These are phyloP conservation scores for Cyanistes caeruleus DNA, from an alignment of 2,113 vertebrate genomes.

Conservation along the genomic window DNA sequence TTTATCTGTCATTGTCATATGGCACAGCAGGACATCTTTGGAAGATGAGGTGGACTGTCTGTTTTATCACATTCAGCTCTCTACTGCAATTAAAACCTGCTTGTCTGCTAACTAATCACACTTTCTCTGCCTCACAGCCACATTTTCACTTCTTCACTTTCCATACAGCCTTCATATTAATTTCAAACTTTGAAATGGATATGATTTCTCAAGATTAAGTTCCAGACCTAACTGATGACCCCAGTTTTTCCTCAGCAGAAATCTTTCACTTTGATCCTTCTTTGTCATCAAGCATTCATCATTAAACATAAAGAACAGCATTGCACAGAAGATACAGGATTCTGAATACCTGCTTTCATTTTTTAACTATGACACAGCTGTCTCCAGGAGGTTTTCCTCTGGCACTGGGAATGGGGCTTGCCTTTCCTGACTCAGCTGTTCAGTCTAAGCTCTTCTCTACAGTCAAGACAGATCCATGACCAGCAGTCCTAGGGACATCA, in stretches of 20 bases:
- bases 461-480: neutral
- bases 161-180: neutral
- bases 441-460: neutral
- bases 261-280: neutral
- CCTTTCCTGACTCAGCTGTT: neutral
- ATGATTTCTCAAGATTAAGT: neutral
- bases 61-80: neutral
- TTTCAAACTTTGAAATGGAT: neutral
- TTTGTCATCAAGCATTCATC: neutral
- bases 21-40: neutral
- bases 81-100: conserved; percentile 6
- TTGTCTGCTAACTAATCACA: neutral
- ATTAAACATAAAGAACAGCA: neutral
- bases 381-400: neutral
- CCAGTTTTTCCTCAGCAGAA: neutral
- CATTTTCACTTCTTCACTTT: neutral
- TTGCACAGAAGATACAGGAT: neutral
- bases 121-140: neutral
- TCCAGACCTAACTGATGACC: neutral
- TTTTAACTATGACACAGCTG: neutral
- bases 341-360: neutral
- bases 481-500: neutral
- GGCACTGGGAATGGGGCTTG: neutral
- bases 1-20: neutral
- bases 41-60: neutral